A percentile compares a stretch with the other conserved stretches of the same genome.
Evolutionary conservation across 1,140 invertebrate species (phyloP).

Genomic region (Anadara kagoshimensis): DNA sequence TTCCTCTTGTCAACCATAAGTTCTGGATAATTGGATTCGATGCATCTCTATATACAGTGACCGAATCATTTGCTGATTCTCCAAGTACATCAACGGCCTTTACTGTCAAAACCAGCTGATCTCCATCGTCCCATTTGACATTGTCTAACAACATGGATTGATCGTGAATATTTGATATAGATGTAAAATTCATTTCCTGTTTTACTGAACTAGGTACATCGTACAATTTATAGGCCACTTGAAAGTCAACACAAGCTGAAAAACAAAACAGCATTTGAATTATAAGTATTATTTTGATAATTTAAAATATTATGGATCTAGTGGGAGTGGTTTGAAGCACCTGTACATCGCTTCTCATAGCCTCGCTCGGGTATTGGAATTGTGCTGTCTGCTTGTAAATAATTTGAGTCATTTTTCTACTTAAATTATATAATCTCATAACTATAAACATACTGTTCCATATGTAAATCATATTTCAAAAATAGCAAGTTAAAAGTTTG

Average conservation of each 20-base stretch:
- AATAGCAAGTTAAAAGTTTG: too few species aligned
- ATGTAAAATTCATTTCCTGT: conserved; percentile 3
- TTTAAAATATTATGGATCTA: neutral
- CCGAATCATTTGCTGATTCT: conserved; percentile 13
- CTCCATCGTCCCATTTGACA: conserved; percentile 22
- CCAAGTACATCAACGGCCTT: conserved; percentile 26
- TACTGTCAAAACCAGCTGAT: conserved; percentile 26
- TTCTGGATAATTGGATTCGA: conserved; percentile 13
- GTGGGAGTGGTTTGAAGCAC: too few species aligned
- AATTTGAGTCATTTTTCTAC: too few species aligned
- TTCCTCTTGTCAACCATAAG: conserved; percentile 33
- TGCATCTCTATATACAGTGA: conserved; percentile 25
- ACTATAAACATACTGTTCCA: too few species aligned
- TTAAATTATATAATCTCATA: too few species aligned
- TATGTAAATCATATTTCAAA: too few species aligned
- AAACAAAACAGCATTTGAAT: too few species aligned
- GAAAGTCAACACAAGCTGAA: conserved; percentile 33
- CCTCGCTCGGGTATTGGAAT: too few species aligned
- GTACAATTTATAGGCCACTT: conserved; percentile 16
- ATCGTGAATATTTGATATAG: conserved; percentile 16
- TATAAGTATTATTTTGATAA: neutral
- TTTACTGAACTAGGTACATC: neutral
- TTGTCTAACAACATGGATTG: neutral
- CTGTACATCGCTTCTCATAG: too few species aligned
- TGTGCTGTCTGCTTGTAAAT: too few species aligned